Percentiles rank a stretch among this genome's conserved stretches.
Evolutionary conservation across 2,113 vertebrate species (phyloP).

Genomic region (Rhombomys opimus): DNA sequence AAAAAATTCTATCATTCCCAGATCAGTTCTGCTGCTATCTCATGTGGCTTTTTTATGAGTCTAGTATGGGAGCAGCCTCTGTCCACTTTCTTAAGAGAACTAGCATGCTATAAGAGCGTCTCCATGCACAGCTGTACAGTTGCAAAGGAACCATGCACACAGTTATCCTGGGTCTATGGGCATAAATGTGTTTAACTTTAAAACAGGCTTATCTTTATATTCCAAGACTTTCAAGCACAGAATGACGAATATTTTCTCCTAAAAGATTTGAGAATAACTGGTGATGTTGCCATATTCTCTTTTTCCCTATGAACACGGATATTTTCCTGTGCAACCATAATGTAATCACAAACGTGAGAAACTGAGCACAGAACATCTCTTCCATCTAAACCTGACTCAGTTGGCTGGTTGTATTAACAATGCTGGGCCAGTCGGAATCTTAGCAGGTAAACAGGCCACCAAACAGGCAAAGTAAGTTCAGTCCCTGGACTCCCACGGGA

Average conservation of each 20-base stretch:
- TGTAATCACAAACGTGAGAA: neutral
- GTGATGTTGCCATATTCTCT: neutral
- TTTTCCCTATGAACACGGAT: neutral
- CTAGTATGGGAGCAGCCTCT: neutral
- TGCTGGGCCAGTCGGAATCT: neutral
- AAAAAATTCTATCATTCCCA: slow-evolving; percentile 38
- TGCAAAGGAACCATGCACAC: neutral
- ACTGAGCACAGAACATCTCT: neutral
- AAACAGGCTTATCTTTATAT: neutral
- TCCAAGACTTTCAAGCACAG: neutral
- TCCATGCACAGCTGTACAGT: neutral
- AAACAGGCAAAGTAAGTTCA: neutral
- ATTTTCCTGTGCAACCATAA: neutral
- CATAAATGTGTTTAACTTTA: neutral
- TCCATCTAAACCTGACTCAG: neutral
- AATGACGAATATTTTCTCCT: neutral
- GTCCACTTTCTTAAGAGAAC: neutral
- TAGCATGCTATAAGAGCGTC: neutral
- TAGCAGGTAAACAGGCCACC: neutral
- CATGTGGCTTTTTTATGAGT: neutral
- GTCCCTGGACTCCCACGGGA: neutral
- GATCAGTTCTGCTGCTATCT: neutral
- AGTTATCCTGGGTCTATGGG: neutral
- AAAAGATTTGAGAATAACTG: slow-evolving; percentile 4
- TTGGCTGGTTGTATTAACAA: neutral